Base-by-base conservation (phyloP, 1,140 invertebrate genomes). In the Micrasema minimum region DNA sequence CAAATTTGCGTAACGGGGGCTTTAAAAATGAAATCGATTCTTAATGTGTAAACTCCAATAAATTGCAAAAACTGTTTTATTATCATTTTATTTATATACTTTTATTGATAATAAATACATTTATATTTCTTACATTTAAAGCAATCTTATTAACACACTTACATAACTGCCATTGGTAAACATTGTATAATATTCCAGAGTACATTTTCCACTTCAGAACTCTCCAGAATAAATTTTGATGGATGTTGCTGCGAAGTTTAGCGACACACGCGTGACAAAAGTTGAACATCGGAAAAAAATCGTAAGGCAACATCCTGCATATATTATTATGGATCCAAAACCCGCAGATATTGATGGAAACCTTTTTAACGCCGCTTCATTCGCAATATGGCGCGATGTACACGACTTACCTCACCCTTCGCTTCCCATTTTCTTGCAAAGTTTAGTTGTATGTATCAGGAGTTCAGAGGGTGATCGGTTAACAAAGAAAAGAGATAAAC, bases 331-430 rank as follows among this genome's bases (percentile, higher is more conserved):
- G 53, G 20, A 43, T 12, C 64, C 51, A 10, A 57, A 35, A 53
- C 38, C 66, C 65, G 16, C 26, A 55, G 12, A 50, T 66, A 71
- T 71, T 71, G 69, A 71, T 65, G 50, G 69, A 65, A 64, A 53
- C 23, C 50, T 67, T 41, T 67, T 26, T 43, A 41, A 43, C 55
- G 22, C 66, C 35, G 41, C 18, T 51, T 53, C 57, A 51, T 53
- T 64, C 18, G 38, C 48, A 41, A 41, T 20, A 41, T 23, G 61
- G 26, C 55, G 55, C 18, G 16, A 14, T 31, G n/a, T n/a, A 57
- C n/a, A 57, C 53, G 26, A 35, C 22, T 41, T 38, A 20, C 35
- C 16, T 59, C 22, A 31, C 37, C 38, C 35, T 38, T 59, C 22
- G n/a, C 37, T 10, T 12, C 14, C 37, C 35, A 66, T 51, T 31